A percentile compares a stretch with the other conserved stretches of the same genome.
phyloP scores from a whole-genome alignment of 2,888 invertebrate genomes.

The Lasioglossum oenotherae region DNA sequence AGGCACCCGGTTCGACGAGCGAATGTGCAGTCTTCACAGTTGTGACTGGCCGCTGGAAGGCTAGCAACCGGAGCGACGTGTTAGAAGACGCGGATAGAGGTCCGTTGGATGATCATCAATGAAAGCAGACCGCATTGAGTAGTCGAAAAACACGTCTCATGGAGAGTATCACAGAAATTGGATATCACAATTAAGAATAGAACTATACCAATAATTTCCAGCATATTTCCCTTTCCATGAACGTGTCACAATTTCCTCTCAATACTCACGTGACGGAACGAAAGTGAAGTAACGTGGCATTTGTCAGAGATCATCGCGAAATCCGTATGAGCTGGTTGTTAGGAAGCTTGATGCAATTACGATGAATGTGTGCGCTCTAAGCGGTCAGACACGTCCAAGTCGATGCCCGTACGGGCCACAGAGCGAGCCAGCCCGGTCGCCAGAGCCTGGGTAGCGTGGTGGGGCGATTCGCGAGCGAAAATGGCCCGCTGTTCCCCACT shows the following conservation, averaged over 20 bases:
- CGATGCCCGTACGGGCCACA: not conserved
- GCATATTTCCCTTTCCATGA: not conserved
- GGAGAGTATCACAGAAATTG: not conserved
- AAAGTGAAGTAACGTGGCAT: not conserved
- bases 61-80: not conserved
- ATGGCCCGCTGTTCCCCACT: not conserved
- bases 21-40: not conserved
- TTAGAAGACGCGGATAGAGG: not conserved
- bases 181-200: not conserved
- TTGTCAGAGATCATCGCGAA: not conserved
- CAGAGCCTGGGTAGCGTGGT: not conserved
- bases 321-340: not conserved
- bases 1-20: not conserved
- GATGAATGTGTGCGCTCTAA: not conserved
- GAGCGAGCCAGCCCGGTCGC: not conserved
- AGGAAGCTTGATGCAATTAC: not conserved
- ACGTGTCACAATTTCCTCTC: not conserved
- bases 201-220: not conserved
- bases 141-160: not conserved
- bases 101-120: not conserved
- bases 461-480: not conserved
- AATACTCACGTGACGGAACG: not conserved
- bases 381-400: not conserved
- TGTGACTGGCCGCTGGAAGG: not conserved
- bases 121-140: not conserved